These are phyloP conservation scores for Oncorhynchus gorbuscha DNA, from an alignment of 2,113 vertebrate genomes.

Conservation along the genomic window DNA sequence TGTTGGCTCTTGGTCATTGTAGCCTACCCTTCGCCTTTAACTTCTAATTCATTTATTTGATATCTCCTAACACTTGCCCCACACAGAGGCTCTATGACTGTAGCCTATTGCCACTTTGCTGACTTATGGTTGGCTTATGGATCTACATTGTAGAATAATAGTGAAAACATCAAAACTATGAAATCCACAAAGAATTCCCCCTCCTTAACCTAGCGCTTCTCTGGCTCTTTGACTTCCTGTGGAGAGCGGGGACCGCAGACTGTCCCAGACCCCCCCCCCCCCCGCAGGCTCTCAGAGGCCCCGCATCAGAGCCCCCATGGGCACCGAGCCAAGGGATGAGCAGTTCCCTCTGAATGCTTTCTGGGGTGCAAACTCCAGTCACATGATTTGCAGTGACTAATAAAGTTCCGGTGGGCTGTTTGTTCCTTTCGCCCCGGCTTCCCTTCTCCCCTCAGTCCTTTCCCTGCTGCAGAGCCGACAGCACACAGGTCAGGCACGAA, in stretches of 20 bases:
- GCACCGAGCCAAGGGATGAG: slow-evolving; percentile 23
- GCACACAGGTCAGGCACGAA: slow-evolving; percentile 37
- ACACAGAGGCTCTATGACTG: too few species aligned
- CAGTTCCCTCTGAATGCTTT: slow-evolving; percentile 29
- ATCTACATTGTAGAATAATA: too few species aligned
- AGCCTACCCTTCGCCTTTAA: too few species aligned
- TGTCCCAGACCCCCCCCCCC: slow-evolving; percentile 26
- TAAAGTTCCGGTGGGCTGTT: slow-evolving; percentile 43
- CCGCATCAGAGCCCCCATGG: slow-evolving; percentile 12
- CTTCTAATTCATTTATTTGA: too few species aligned
- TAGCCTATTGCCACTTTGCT: too few species aligned
- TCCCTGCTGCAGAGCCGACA: slow-evolving; percentile 45
- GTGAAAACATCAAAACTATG: too few species aligned
- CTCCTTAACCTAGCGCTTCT: slow-evolving; percentile 18
- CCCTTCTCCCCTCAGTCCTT: slow-evolving; percentile 15
- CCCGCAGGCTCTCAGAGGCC: slow-evolving; percentile 7
- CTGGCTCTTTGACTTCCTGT: slow-evolving; percentile 21
- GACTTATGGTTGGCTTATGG: too few species aligned
- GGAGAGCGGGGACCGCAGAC: slow-evolving; percentile 15
- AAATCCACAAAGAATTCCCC: background rate
- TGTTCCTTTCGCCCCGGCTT: slow-evolving; percentile 43
- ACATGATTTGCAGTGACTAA: slow-evolving; percentile 47
- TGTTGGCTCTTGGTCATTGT: too few species aligned
- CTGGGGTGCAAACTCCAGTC: slow-evolving; percentile 39
- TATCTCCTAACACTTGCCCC: too few species aligned